phyloP scores from a whole-genome alignment of 2,797 vertebrate genomes.

The Odontamblyopus rebecca region DNA sequence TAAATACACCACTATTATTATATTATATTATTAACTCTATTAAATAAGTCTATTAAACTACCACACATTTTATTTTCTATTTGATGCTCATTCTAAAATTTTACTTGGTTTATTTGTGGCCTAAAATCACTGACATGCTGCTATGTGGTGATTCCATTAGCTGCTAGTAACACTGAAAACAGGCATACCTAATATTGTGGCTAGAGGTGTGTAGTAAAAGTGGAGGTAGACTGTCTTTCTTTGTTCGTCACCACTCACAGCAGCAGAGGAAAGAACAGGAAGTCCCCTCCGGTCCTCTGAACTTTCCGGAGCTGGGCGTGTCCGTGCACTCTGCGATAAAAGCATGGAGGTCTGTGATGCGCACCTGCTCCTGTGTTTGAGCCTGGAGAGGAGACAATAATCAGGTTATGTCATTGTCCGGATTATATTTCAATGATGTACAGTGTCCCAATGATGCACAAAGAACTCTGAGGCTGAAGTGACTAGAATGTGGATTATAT shows the following conservation, averaged over 20 bases:
- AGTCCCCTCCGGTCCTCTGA: conserved; percentile 81
- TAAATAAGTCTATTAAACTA: background rate
- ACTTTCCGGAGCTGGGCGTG: conserved; percentile 87
- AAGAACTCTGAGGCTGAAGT: too few species aligned
- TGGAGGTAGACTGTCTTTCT: background rate
- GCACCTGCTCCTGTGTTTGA: conserved; percentile 81
- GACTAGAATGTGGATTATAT: too few species aligned
- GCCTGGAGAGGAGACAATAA: conserved; percentile 71
- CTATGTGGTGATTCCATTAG: background rate
- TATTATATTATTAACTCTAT: too few species aligned
- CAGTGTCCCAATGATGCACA: too few species aligned
- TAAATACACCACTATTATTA: too few species aligned
- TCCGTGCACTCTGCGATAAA: conserved; percentile 92
- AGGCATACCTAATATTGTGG: background rate
- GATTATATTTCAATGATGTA: background rate
- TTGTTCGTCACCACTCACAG: conserved; percentile 79
- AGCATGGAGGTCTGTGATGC: conserved; percentile 86
- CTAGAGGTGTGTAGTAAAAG: background rate
- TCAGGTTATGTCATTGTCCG: background rate
- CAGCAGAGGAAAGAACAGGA: conserved; percentile 90
- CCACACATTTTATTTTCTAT: background rate
- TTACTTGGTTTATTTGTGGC: too few species aligned
- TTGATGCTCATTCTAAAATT: background rate
- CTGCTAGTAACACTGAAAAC: background rate
- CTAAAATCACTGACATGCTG: background rate